Percentiles rank a stretch among this genome's conserved stretches.
phyloP scores from a whole-genome alignment of 2,797 vertebrate genomes.

The Microchirus variegatus region DNA sequence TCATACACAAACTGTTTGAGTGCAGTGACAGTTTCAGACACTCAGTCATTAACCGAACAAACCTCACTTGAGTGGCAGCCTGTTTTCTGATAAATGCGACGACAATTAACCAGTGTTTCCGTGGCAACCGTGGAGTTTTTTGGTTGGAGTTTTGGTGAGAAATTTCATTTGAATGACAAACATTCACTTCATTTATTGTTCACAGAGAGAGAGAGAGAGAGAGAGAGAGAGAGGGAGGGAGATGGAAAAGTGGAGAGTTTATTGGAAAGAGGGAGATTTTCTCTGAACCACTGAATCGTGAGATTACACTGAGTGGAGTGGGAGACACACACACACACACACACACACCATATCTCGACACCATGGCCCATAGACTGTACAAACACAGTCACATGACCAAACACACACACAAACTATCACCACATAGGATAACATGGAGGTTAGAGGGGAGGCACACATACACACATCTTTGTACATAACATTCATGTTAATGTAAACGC shows the following conservation, averaged over 20 bases:
- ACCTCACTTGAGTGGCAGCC: slow-evolving; percentile 18
- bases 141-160: slow-evolving; percentile 31
- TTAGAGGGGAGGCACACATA: neutral
- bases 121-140: slow-evolving; percentile 49
- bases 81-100: slow-evolving; percentile 45
- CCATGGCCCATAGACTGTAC: neutral
- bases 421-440: slow-evolving; percentile 29
- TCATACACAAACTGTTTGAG: neutral
- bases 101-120: slow-evolving; percentile 46
- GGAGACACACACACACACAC: slow-evolving; percentile 36
- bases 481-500: too few species aligned
- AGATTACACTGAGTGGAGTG: slow-evolving; percentile 79
- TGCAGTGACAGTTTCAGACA: slow-evolving; percentile 1
- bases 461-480: neutral
- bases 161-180: slow-evolving; percentile 62
- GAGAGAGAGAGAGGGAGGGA: slow-evolving; percentile 27
- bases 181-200: slow-evolving; percentile 65
- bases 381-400: slow-evolving; percentile 20
- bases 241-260: slow-evolving; percentile 65
- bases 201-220: slow-evolving; percentile 28
- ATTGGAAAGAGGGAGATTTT: slow-evolving; percentile 81
- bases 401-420: slow-evolving; percentile 23
- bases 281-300: slow-evolving; percentile 82
- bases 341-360: slow-evolving; percentile 14
- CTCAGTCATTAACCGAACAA: slow-evolving; percentile 18